phyloP scores from a whole-genome alignment of 2,797 vertebrate genomes.

The Epinephelus malabaricus region DNA sequence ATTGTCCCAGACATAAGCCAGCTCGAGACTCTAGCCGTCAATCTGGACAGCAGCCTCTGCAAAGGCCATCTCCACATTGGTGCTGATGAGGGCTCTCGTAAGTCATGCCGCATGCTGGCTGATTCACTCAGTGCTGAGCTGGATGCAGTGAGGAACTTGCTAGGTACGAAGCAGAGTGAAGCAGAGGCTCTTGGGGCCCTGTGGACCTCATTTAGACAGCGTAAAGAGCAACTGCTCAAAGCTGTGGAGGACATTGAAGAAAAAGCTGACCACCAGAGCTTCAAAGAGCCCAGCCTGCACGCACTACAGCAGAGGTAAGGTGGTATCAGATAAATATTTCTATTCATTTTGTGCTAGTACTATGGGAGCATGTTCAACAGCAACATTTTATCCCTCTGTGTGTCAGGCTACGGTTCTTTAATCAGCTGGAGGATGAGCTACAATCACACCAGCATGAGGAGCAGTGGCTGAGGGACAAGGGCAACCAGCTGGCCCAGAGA shows the following conservation, averaged over 20 bases:
- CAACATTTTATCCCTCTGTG: slow-evolving; percentile 6
- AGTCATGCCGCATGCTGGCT: slow-evolving; percentile 89
- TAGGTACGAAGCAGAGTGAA: slow-evolving; percentile 90
- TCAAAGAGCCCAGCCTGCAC: slow-evolving; percentile 90
- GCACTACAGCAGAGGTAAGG: slow-evolving; percentile 93
- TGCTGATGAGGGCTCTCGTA: slow-evolving; percentile 84
- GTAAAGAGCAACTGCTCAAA: slow-evolving; percentile 92
- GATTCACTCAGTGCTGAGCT: slow-evolving; percentile 89
- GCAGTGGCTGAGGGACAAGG: slow-evolving; percentile 95
- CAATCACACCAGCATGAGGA: slow-evolving; percentile 95
- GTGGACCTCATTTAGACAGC: slow-evolving; percentile 89
- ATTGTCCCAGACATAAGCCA: slow-evolving; percentile 87
- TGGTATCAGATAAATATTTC: background rate
- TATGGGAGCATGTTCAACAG: background rate
- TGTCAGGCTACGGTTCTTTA: slow-evolving; percentile 92
- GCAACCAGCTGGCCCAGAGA: slow-evolving; percentile 93
- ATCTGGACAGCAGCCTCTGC: slow-evolving; percentile 90
- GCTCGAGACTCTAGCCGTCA: slow-evolving; percentile 88
- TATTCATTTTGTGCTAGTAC: too few relatives aligned
- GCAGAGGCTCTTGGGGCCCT: slow-evolving; percentile 92
- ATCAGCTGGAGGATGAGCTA: slow-evolving; percentile 95
- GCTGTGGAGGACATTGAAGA: slow-evolving; percentile 95
- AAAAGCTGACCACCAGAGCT: slow-evolving; percentile 89
- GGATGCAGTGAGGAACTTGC: slow-evolving; percentile 90
- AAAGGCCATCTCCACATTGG: slow-evolving; percentile 93